Conservation (phyloP, 2,113 vertebrate species). For the Oplegnathus fasciatus region DNA sequence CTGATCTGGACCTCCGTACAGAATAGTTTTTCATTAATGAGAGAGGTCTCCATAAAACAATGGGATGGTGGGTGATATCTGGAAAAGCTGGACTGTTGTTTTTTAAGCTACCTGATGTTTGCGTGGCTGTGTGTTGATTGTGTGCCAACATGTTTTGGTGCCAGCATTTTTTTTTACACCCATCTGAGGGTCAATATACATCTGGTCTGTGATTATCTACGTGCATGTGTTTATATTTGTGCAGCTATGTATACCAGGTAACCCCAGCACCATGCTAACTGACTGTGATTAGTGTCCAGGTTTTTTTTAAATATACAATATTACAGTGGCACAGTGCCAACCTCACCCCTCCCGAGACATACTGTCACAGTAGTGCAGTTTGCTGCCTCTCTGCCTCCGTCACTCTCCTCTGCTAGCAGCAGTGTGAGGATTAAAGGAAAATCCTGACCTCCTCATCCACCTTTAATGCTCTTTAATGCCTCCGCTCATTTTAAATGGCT, state of each 20-base stretch:
- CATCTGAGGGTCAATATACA: not conserved
- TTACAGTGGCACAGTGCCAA: constrained; percentile 18
- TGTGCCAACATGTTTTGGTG: constrained; percentile 13
- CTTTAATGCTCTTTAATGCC: constrained; percentile 60
- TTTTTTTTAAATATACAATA: not conserved
- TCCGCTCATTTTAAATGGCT: constrained; percentile 68
- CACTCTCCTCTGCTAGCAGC: constrained; percentile 53
- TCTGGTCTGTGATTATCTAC: not conserved
- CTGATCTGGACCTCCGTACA: constrained; percentile 17
- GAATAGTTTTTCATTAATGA: constrained; percentile 54
- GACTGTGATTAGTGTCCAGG: constrained; percentile 21
- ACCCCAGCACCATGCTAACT: not conserved
- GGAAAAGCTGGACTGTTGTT: not conserved
- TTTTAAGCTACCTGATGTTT: constrained; percentile 9
- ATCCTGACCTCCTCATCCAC: constrained; percentile 68
- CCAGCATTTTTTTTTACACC: not conserved
- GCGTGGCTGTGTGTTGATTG: not conserved
- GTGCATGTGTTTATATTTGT: constrained; percentile 1
- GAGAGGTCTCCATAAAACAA: constrained; percentile 41
- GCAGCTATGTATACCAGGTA: not conserved
- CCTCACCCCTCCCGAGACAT: not conserved
- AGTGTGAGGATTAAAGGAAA: constrained; percentile 75
- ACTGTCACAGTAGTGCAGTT: constrained; percentile 26
- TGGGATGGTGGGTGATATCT: constrained; percentile 1
- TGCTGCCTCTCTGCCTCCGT: constrained; percentile 39